phyloP scores from a whole-genome alignment of 2,888 invertebrate species.

The Ceriagrion tenellum region DNA sequence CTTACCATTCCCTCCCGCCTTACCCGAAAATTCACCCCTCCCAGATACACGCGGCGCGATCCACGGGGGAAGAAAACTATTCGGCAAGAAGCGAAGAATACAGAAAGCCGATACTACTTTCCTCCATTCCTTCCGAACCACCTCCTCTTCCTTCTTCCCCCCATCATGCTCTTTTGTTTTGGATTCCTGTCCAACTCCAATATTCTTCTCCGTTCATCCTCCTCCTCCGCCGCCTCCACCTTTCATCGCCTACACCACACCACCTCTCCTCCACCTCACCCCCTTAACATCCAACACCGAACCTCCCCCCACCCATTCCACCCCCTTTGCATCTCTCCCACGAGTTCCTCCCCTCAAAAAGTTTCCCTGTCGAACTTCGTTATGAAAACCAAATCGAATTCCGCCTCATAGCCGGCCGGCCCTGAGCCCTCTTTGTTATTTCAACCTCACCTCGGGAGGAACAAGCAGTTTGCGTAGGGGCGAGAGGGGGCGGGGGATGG shows the following conservation, averaged over 20 bases:
- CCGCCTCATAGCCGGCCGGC: conserved; percentile 36
- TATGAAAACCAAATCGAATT: conserved; percentile 68
- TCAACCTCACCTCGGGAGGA: conserved; percentile 58
- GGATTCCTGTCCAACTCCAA: conserved; percentile 67
- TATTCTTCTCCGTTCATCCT: conserved; percentile 35
- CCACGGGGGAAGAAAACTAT: conserved; percentile 29
- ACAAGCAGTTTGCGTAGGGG: conserved; percentile 27
- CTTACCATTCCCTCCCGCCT: neutral
- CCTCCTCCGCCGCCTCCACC: neutral
- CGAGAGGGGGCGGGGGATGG: neutral
- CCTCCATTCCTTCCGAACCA: neutral
- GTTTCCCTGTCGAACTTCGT: conserved; percentile 66
- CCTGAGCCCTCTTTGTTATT: conserved; percentile 50
- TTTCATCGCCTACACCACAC: neutral
- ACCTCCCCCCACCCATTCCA: neutral
- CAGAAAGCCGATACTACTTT: conserved; percentile 61
- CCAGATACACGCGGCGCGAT: neutral
- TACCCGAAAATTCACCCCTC: neutral
- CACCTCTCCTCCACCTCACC: no score
- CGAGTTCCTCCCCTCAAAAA: neutral
- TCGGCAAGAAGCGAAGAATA: conserved; percentile 56
- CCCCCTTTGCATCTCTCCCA: neutral
- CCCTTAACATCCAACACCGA: no score
- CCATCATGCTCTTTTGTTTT: conserved; percentile 51
- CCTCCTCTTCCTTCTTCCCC: neutral